Evolutionary conservation across 1,140 invertebrate genomes (phyloP), one percentile per base, ranked within the genome.

Genomic region (Bombus polaris): DNA sequence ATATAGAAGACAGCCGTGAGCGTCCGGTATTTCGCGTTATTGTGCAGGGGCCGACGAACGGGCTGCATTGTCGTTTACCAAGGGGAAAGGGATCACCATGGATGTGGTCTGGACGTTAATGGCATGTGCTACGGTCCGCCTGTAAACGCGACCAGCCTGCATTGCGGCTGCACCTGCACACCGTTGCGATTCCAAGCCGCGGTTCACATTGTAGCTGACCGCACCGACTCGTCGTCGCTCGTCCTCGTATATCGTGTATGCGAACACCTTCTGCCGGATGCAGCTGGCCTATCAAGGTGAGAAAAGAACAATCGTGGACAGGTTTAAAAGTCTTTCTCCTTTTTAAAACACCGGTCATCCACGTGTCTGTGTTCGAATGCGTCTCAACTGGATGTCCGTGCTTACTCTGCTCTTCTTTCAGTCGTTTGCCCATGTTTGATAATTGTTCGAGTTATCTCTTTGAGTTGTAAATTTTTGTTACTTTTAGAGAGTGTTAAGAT

Each of bases 41-140:
- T 82, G 74, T 62, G 47, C 71, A 80, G 74, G 75, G 83, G 71
- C 32, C 25, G 84, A 44, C 65, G 25, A 47, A 70, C 78, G 32
- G 53, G 39, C 32, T 79, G 77, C 81, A 68, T 83, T 87, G 89
- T 71, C 74, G 84, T 89, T 39, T 39, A 72, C 53, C 35, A 66
- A 75, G 80, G 83, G 86, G 79, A 89, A 88, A 86, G 83, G 90
- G 90, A 88, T 87, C 83, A 81, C 76, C 74, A 68, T 82, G 85
- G 85, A 91, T 91, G 90, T 53, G 90, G 90, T 91, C 83, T 78
- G 82, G 71, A 89, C 86, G 81, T 89, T 91, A 91, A 91, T 91
- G 84, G 90, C 78, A 87, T 87, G 86, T 80, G 86, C 86, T 70
- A 86, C 79, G 80, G 81, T 81, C 76, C 80, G 72, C 68, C 66